phyloP scores from a whole-genome alignment of 2,888 invertebrate genomes.

The Stenodema calcarata region DNA sequence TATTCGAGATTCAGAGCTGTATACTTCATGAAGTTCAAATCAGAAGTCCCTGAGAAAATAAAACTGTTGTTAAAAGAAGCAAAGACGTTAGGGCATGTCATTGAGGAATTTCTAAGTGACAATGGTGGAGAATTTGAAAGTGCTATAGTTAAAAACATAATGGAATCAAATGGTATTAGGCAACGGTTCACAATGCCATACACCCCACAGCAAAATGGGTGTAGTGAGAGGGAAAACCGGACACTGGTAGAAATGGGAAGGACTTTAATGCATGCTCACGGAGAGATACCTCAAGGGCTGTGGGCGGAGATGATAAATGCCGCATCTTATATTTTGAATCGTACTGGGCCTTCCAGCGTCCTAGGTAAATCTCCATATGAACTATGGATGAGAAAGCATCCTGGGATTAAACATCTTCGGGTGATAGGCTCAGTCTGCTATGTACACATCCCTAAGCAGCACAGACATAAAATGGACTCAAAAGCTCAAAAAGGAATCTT shows the following conservation, averaged over 20 bases:
- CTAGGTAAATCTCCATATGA: neutral
- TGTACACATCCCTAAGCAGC: too few relatives aligned
- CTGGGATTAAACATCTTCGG: neutral
- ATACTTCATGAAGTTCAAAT: neutral
- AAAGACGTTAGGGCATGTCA: neutral
- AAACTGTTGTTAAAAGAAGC: neutral
- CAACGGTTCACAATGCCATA: neutral
- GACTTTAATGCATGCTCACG: neutral
- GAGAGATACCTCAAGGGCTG: neutral
- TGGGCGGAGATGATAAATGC: neutral
- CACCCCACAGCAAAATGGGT: neutral
- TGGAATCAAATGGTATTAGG: neutral
- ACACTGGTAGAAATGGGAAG: neutral
- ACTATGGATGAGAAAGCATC: neutral
- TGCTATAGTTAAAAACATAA: neutral
- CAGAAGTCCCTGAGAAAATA: neutral
- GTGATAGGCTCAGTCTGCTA: neutral
- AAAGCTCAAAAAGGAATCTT: neutral
- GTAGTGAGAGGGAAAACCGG: neutral
- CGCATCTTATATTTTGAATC: neutral
- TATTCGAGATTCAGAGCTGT: neutral
- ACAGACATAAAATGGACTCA: too few relatives aligned
- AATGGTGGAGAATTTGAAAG: neutral
- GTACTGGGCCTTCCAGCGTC: neutral
- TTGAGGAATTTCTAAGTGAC: neutral